Base-by-base conservation (phyloP, 1,140 invertebrate species). In the Zaprionus lachaisei region DNA sequence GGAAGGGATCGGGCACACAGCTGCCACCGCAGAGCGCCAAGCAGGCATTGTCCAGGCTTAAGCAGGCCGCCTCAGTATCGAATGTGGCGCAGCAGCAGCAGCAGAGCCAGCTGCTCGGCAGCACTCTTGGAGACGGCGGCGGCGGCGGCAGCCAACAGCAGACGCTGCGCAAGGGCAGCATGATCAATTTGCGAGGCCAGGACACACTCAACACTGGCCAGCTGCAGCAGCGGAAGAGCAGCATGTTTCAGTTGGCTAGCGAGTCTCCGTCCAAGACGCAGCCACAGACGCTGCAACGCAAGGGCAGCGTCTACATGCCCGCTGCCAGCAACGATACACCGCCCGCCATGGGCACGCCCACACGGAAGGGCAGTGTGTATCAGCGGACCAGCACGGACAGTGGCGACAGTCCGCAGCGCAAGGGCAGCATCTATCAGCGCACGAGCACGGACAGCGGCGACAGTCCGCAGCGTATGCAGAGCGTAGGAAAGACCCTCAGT, bases 1-100 rank as follows among this genome's bases (percentile, higher is more conserved):
- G 92, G 92, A 93, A 91, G 63, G 90, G 94, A 77, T 91, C 94
- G 74, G 67, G 92, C 82, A 83, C 80, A 78, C 77, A 93, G 87
- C 37, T 94, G 87, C 89, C 83, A 11, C 89, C 87, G 0, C 91
- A 84, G 55, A 92, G 75, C 65, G 79, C 89, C 64, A 92, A 92
- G 58, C 91, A 92, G 68, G 91, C 77, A 2, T 41, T 92, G 26
- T 92, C 91, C 15, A 66, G 84, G 28, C 78, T 92, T 22, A 92
- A 92, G 38, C 91, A 92, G 58, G 92, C 92, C 14, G 78, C 92
- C 17, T 92, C 92, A 38, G 81, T 72, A 4, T 80, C 92, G 20
- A 92, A 92, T 73, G 92, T 92, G 58, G 63, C 92, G n/a, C 86
- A 83, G 49, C 79, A 31, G 28, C 26, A 91, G 57, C 28, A 91